These are phyloP conservation scores for Hoplostethus atlanticus DNA, from an alignment of 2,797 vertebrate species.

Conservation along the genomic window DNA sequence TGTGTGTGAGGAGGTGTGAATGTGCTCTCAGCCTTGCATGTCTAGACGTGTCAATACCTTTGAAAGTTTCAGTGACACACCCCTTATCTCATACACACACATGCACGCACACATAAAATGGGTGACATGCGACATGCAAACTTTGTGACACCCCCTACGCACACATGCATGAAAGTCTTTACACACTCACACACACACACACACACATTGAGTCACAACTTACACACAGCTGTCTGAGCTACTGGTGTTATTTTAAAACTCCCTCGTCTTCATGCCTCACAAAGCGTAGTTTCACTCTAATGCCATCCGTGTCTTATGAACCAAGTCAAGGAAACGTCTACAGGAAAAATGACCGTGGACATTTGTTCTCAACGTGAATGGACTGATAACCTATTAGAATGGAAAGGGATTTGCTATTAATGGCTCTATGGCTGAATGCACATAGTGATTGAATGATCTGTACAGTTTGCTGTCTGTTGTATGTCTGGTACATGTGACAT, in stretches of 20 bases:
- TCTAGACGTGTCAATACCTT: conserved; percentile 72
- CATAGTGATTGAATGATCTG: background rate
- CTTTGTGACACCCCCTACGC: conserved; percentile 44
- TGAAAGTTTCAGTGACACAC: conserved; percentile 62
- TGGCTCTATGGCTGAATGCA: no score
- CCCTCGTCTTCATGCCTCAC: conserved; percentile 47
- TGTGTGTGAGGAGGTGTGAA: conserved; percentile 36
- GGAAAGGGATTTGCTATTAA: no score
- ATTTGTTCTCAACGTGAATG: no score
- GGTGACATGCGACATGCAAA: no score
- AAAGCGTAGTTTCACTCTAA: conserved; percentile 36
- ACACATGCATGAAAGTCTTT: conserved; percentile 16
- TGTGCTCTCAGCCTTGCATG: conserved; percentile 58
- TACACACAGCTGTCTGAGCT: conserved; percentile 54
- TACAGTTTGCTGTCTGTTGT: background rate
- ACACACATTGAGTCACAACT: conserved; percentile 66
- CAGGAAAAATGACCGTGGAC: background rate
- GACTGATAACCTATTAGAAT: no score
- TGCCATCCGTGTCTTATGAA: conserved; percentile 3
- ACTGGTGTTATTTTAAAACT: conserved; percentile 29
- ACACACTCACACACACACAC: conserved; percentile 29
- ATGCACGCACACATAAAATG: background rate
- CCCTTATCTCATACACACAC: conserved; percentile 54
- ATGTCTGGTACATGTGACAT: background rate
- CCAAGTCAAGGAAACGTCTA: conserved; percentile 7